A percentile compares a stretch with the other conserved stretches of the same genome.
phyloP scores from a whole-genome alignment of 2,113 vertebrate species.

The Lophius piscatorius region DNA sequence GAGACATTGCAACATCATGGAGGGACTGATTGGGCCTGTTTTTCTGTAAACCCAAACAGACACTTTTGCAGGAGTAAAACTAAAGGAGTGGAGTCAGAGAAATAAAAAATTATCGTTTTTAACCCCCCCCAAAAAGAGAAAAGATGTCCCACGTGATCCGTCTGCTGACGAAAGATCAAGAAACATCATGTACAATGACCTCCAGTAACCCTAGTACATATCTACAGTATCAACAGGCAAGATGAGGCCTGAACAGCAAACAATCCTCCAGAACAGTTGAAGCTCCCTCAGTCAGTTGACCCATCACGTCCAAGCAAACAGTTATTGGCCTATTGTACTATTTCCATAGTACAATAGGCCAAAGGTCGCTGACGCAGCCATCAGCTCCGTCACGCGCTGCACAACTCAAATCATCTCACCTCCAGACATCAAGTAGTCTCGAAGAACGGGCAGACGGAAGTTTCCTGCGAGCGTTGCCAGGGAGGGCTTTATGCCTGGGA shows the following conservation, averaged over 20 bases:
- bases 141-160: too few relatives aligned
- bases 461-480: slow-evolving; percentile 95
- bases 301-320: slow-evolving; percentile 56
- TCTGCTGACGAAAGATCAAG: too few relatives aligned
- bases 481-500: slow-evolving; percentile 92
- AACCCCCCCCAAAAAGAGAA: too few relatives aligned
- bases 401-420: slow-evolving; percentile 78
- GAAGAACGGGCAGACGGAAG: slow-evolving; percentile 91
- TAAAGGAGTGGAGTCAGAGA: too few relatives aligned
- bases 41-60: too few relatives aligned
- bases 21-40: too few relatives aligned
- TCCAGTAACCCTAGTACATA: too few relatives aligned
- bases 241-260: slow-evolving; percentile 21
- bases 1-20: too few relatives aligned
- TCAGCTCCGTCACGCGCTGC: slow-evolving; percentile 21
- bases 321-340: too few relatives aligned
- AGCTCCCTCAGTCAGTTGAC: slow-evolving; percentile 34
- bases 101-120: too few relatives aligned
- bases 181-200: too few relatives aligned
- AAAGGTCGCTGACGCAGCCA: slow-evolving; percentile 63
- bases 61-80: too few relatives aligned
- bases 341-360: slow-evolving; percentile 47
- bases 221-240: neutral
- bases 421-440: slow-evolving; percentile 97
- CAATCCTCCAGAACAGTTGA: slow-evolving; percentile 14